Conservation (phyloP, 2,888 invertebrate species). For the Pachydiplax longipennis region DNA sequence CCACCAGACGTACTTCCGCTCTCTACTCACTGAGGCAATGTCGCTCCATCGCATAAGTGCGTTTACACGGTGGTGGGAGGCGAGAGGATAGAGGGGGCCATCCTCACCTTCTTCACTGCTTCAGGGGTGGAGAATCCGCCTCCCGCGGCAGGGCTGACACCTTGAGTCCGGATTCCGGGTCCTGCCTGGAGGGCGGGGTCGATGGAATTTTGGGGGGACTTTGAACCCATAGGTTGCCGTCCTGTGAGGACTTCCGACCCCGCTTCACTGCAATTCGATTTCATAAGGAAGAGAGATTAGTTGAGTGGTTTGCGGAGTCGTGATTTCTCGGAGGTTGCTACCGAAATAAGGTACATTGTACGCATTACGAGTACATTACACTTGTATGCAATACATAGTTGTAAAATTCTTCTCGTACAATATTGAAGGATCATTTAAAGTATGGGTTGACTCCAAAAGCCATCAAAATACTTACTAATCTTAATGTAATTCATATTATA, state of each 20-base stretch:
- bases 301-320: constrained; percentile 45
- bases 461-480: too few species aligned
- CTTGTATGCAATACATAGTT: too few species aligned
- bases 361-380: too few species aligned
- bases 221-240: constrained; percentile 41
- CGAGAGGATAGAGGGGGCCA: constrained; percentile 88
- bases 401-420: too few species aligned
- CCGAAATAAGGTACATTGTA: too few species aligned
- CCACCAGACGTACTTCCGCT: constrained; percentile 7
- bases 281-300: constrained; percentile 49
- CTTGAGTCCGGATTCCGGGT: constrained; percentile 38
- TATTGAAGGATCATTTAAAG: too few species aligned
- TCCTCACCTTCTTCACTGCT: constrained; percentile 83
- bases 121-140: constrained; percentile 67
- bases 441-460: too few species aligned
- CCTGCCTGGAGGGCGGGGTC: constrained; percentile 41
- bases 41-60: constrained; percentile 50
- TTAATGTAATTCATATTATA: too few species aligned
- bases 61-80: constrained; percentile 83
- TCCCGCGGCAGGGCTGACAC: constrained; percentile 58
- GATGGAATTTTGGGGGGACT: constrained; percentile 43
- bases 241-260: constrained; percentile 47
- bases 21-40: constrained; percentile 32
- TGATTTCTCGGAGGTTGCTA: neutral
- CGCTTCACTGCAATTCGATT: constrained; percentile 49